phyloP scores from a whole-genome alignment of 1,140 invertebrate species.

The Orius insidiosus region DNA sequence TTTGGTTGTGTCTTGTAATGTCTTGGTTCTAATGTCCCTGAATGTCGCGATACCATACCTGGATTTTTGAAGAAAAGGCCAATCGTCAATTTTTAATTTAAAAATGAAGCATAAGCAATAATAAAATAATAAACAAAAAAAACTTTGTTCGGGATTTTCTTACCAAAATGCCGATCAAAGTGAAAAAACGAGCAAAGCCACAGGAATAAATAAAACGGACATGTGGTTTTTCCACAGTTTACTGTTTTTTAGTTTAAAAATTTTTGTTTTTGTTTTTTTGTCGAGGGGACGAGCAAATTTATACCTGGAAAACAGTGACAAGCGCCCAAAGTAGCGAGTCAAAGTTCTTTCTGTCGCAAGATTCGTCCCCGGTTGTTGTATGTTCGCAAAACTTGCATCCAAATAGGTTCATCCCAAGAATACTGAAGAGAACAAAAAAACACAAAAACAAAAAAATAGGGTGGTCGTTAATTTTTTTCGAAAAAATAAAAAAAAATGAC shows the following conservation, averaged over 20 bases:
- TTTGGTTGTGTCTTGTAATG: too few relatives aligned
- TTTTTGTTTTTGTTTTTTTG: not conserved
- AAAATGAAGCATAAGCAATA: conserved; percentile 4
- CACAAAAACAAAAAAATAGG: too few relatives aligned
- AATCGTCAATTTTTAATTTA: conserved; percentile 4
- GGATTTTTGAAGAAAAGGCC: not conserved
- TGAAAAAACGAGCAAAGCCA: conserved; percentile 2
- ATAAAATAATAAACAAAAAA: too few relatives aligned
- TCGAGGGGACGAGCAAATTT: conserved; percentile 18
- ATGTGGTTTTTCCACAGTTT: not conserved
- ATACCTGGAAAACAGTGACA: conserved; percentile 99
- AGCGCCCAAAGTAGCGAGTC: conserved; percentile 98
- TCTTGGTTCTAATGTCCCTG: too few relatives aligned
- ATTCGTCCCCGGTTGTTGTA: conserved; percentile 43
- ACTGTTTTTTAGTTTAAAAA: too few relatives aligned
- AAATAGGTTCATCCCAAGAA: conserved; percentile 99
- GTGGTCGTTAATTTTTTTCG: too few relatives aligned
- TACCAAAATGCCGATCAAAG: conserved; percentile 1
- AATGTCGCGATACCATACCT: conserved; percentile 3
- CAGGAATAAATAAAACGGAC: not conserved
- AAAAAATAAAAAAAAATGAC: too few relatives aligned
- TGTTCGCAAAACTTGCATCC: conserved; percentile 98
- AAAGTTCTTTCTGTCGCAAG: conserved; percentile 95
- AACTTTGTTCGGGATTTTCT: not conserved
- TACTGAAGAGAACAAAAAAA: conserved; percentile 53